These are phyloP conservation scores for Thripadectes ignobilis DNA, from an alignment of 2,797 vertebrate genomes.

Conservation along the genomic window DNA sequence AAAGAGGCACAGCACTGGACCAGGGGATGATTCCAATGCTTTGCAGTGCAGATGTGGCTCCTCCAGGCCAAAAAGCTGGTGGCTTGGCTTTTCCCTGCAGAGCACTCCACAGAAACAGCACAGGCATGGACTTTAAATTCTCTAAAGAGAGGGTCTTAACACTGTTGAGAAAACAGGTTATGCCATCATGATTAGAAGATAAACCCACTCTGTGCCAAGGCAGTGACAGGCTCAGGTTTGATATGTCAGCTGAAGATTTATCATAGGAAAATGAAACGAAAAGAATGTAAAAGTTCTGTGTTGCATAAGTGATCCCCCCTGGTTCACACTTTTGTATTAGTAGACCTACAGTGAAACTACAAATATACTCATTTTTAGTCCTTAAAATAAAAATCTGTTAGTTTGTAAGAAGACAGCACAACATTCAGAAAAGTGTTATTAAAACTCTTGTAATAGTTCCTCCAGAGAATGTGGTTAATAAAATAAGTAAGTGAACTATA, in stretches of 20 bases:
- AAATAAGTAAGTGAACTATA: conserved; percentile 1
- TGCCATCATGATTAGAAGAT: not conserved
- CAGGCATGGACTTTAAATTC: not conserved
- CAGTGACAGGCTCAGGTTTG: not conserved
- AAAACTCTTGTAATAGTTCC: not conserved
- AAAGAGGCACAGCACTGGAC: not conserved
- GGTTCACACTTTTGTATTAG: not conserved
- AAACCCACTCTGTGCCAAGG: not conserved
- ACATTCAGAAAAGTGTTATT: conserved; percentile 8
- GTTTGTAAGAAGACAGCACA: conserved; percentile 18
- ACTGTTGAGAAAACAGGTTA: not conserved
- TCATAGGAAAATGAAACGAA: not conserved
- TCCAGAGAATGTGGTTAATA: conserved; percentile 38
- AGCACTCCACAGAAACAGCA: not conserved
- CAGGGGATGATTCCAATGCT: not conserved
- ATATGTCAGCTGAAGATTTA: not conserved
- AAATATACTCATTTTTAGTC: conserved; percentile 21
- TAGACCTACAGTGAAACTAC: not conserved
- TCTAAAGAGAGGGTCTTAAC: not conserved
- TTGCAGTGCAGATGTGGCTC: fast-evolving
- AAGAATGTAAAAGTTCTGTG: not conserved
- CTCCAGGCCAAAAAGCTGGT: not conserved
- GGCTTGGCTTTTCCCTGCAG: not conserved
- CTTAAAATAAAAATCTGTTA: conserved; percentile 20
- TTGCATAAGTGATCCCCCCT: not conserved